Percentiles rank a stretch among this genome's conserved stretches.
Evolutionary conservation across 2,113 vertebrate genomes (phyloP).

Genomic region (Mus pahari): DNA sequence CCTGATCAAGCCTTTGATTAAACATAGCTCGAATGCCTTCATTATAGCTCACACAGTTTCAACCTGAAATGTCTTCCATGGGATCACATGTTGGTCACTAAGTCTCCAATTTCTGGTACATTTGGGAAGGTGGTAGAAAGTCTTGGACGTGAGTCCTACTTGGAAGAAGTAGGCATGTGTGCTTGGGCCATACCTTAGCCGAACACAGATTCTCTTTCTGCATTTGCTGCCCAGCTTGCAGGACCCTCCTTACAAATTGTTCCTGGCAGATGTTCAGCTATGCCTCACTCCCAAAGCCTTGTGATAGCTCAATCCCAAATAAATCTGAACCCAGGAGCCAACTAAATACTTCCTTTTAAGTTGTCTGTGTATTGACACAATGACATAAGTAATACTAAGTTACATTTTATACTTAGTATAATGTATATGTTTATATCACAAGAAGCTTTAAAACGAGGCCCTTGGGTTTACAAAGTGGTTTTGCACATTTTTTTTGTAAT

Average conservation of each 20-base stretch:
- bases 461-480: neutral
- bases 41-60: neutral
- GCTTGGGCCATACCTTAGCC: neutral
- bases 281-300: neutral
- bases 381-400: neutral
- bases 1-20: constrained; percentile 1
- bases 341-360: neutral
- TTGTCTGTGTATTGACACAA: neutral
- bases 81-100: neutral
- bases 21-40: neutral
- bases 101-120: neutral
- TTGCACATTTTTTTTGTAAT: neutral
- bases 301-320: neutral
- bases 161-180: neutral
- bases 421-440: constrained; percentile 21
- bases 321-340: neutral
- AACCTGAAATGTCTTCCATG: neutral
- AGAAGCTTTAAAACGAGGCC: neutral
- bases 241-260: neutral
- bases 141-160: neutral
- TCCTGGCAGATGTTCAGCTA: neutral
- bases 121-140: neutral
- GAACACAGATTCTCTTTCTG: neutral
- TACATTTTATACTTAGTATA: neutral
- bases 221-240: neutral